A percentile compares a stretch with the other conserved stretches of the same genome.
Evolutionary conservation across 2,888 invertebrate species (phyloP).

Genomic region (Hedychridium roseum): DNA sequence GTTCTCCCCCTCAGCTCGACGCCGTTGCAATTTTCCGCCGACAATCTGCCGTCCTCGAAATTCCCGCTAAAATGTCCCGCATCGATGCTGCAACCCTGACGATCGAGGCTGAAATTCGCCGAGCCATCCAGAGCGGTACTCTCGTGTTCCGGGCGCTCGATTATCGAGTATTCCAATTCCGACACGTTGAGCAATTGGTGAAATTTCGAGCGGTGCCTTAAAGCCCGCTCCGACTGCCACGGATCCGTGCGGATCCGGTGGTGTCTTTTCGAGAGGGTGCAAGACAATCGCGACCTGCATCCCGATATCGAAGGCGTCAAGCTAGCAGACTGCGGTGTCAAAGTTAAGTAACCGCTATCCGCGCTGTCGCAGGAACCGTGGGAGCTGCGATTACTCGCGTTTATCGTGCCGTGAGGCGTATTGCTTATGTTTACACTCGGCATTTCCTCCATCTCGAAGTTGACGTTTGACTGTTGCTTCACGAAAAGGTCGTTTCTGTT

Average conservation of each 20-base stretch:
- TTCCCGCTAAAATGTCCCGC: constrained; percentile 9
- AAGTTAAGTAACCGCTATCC: constrained; percentile 49
- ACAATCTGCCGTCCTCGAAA: constrained; percentile 1
- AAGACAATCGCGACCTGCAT: constrained; percentile 27
- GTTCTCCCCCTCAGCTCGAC: constrained; percentile 12
- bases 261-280: constrained; percentile 17
- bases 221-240: constrained; percentile 31
- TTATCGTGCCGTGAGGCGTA: constrained; percentile 33
- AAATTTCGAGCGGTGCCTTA: constrained; percentile 35
- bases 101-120: constrained; percentile 11
- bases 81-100: constrained; percentile 3
- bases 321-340: constrained; percentile 43
- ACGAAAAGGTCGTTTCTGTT: not conserved
- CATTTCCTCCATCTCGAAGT: constrained; percentile 26
- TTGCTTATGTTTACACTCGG: constrained; percentile 30
- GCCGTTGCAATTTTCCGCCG: constrained; percentile 1
- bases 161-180: constrained; percentile 28
- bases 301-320: constrained; percentile 30
- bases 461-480: constrained; percentile 1
- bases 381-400: constrained; percentile 19
- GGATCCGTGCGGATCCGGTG: constrained; percentile 34
- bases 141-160: constrained; percentile 24
- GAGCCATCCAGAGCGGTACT: constrained; percentile 13
- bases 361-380: constrained; percentile 34
- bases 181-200: constrained; percentile 30